Base-by-base conservation (phyloP, 2,113 vertebrate genomes). In the Larimichthys polyactis region DNA sequence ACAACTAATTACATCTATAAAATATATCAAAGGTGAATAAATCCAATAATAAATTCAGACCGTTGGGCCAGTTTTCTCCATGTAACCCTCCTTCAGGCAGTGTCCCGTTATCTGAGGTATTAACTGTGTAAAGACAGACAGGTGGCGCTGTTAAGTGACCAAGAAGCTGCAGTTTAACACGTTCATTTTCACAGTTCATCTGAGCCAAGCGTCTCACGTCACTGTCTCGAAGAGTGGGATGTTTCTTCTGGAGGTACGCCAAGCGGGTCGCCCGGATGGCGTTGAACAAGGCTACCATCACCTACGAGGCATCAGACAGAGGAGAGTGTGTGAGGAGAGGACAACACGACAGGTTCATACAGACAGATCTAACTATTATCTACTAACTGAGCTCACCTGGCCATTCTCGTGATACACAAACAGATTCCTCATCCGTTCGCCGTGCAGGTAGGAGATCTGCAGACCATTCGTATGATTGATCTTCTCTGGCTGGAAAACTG, bases 11-110 rank as follows among this genome's bases (percentile, higher is more conserved):
- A 46, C 36, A 55, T 29, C 8, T 71, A 9, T 29, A 3, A 44
- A 4, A 32, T 32, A 8, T 19, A 64, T n/a, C 0, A 75, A 60
- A 36, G 7, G 1, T 1, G 36, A 86, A 40, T 12, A 12, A 9
- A 32, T 22, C 0, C 7, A 58, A 27, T 2, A 8, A 51, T 66
- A 11, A 15, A 57, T 63, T 40, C 95, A 20, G 90, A 99, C 98
- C 95, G 95, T 96, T 16, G 98, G 98, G 14, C 98, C 98, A 0
- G 98, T 99, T 92, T 99, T 99, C 87, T 98, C 97, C 98, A 99
- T 99, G 92, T 96, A 97, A 11, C 98, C 98, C 85, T 98, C 97
- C 93, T 96, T 97, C 81, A 96, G 79, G 79, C 95, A 97, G 73
- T 85, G 91, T 92, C 96, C 93, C 44, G 96, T 97, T 87, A 97